Percentiles rank a stretch among this genome's conserved stretches.
These are phyloP conservation scores for Hydrozoanthus tunicans DNA, from an alignment of 64 coral and sea anemone species.

Conservation along the genomic window DNA sequence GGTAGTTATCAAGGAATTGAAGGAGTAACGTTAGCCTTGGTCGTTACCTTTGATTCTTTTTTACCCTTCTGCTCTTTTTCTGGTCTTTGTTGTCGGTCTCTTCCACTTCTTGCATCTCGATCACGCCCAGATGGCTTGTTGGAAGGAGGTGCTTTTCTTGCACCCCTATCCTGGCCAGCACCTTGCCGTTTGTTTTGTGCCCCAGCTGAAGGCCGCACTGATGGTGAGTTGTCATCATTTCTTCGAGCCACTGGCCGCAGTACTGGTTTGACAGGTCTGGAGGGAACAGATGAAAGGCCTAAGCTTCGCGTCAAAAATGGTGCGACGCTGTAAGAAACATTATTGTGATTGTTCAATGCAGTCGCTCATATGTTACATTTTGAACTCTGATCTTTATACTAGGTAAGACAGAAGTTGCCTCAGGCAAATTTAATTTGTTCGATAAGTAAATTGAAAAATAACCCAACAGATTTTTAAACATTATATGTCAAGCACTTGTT, in stretches of 20 bases:
- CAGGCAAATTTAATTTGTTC: too few relatives aligned
- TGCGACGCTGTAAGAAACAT: conserved; percentile 30
- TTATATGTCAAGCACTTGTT: too few relatives aligned
- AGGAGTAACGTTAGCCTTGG: not conserved
- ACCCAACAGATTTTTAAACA: too few relatives aligned
- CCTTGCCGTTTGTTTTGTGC: conserved; percentile 73
- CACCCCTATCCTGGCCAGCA: conserved; percentile 67
- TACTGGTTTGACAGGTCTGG: conserved; percentile 78
- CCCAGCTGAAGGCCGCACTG: conserved; percentile 60
- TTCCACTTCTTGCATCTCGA: conserved; percentile 54
- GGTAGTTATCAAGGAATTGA: not conserved
- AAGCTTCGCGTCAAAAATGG: conserved; percentile 65
- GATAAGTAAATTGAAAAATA: too few relatives aligned
- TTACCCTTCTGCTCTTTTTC: conserved; percentile 86
- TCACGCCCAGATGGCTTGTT: conserved; percentile 79
- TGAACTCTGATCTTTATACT: too few relatives aligned
- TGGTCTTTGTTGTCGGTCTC: conserved; percentile 53
- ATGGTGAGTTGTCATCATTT: conserved; percentile 85
- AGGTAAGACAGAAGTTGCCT: too few relatives aligned
- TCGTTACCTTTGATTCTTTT: conserved; percentile 65
- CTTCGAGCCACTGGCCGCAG: conserved; percentile 73
- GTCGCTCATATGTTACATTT: not conserved
- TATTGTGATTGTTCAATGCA: conserved; percentile 41
- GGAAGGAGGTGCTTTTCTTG: conserved; percentile 61
- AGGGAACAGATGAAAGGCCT: conserved; percentile 34